Percentiles rank a stretch among this genome's conserved stretches.
These are phyloP conservation scores for Dasyprocta punctata DNA, from an alignment of 2,113 vertebrate genomes.

Conservation along the genomic window DNA sequence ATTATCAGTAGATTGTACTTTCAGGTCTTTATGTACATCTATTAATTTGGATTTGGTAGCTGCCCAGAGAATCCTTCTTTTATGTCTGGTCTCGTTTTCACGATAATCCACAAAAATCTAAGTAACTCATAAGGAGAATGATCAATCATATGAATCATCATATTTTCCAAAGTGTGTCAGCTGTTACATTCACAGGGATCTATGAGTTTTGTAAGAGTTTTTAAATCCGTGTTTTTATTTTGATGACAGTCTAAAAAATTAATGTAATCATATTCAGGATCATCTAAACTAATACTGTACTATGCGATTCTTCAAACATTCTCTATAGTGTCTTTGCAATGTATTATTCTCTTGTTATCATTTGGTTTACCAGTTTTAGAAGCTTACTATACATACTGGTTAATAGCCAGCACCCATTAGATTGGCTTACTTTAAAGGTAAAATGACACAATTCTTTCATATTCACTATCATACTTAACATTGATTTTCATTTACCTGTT, in stretches of 20 bases:
- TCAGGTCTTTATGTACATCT: not conserved
- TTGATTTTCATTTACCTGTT: not conserved
- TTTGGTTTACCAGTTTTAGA: not conserved
- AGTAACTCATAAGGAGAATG: not conserved
- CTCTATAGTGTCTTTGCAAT: not conserved
- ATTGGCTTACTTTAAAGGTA: not conserved
- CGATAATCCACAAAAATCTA: not conserved
- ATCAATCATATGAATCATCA: not conserved
- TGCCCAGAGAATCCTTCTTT: not conserved
- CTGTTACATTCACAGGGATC: not conserved
- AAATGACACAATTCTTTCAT: not conserved
- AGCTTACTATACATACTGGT: not conserved
- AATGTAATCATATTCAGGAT: not conserved
- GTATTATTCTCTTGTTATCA: not conserved
- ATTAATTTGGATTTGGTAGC: slow-evolving; percentile 6
- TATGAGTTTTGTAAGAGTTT: slow-evolving; percentile 8
- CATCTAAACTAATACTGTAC: not conserved
- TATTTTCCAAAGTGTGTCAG: not conserved
- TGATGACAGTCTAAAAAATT: not conserved
- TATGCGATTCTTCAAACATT: not conserved
- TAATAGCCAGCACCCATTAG: not conserved
- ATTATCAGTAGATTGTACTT: not conserved
- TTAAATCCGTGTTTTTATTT: slow-evolving; percentile 27
- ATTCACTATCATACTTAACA: not conserved
- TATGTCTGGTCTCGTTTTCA: not conserved